Evolutionary conservation across 1,140 invertebrate species (phyloP), one percentile per base, ranked within the genome.

Genomic region (Brachionus asplanchnoidis): DNA sequence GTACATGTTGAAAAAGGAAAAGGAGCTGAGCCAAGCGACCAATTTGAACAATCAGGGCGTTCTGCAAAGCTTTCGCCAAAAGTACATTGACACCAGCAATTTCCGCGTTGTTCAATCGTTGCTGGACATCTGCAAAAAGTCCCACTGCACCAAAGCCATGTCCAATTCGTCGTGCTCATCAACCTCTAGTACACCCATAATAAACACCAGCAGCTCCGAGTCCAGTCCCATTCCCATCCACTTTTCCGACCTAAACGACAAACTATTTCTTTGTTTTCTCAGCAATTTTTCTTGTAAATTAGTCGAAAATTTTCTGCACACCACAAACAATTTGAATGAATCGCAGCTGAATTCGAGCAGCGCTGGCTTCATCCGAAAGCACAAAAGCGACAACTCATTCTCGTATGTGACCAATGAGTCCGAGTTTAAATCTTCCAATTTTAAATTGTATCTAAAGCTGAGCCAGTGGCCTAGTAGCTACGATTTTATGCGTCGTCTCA

Each of bases 271-370:
- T 1, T 82, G 79, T 42, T 65, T 82, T 23, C 26, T 82, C 2
- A 82, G 79, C 17, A 82, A 82, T 20, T 82, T 65, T 20, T 60
- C 79, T 20, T 82, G 79, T n/a, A 82, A 68, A 68, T 32, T 82
- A 68, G 65, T 68, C 1, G 79, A 82, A 23, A 60, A 60, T 42
- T 82, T 82, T 82, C 32, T 82, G 0, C 36, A 60, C 32, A 32
- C 53, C 28, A 68, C 20, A 40, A 26, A 68, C 46, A 68, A 26
- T 82, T 82, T 82, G 20, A 68, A 20, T 66, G 11, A 60, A 26
- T 60, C 53, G 53, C 53, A 60, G 17, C 53, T 60, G 17, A 60
- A 20, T 26, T 9, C 23, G 20, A 60, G 20, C 20, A 60, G 53
- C 50, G 73, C 73, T 11, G 73, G 73, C 46, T 77, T 77, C 9